phyloP scores from a whole-genome alignment of 35 echinoderm and acorn worm genomes.

The Apostichopus parvimensis region DNA sequence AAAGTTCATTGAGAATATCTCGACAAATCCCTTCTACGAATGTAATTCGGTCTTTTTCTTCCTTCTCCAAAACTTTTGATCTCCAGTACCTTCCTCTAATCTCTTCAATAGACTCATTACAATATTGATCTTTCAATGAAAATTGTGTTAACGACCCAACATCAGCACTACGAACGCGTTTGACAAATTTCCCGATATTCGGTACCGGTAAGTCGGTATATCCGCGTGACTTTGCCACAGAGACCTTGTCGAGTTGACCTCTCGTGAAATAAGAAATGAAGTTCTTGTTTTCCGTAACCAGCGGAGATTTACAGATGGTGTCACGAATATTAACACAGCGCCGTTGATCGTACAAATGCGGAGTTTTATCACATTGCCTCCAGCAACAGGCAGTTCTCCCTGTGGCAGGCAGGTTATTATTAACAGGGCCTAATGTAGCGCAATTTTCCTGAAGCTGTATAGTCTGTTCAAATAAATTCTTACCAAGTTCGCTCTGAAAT shows the following conservation, averaged over 20 bases:
- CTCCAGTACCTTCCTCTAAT: slow-evolving; percentile 28
- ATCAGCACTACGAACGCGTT: slow-evolving; percentile 21
- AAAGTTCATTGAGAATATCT: slow-evolving; percentile 9
- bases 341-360: slow-evolving; percentile 15
- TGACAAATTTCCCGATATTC: slow-evolving; percentile 45
- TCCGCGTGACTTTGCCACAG: slow-evolving; percentile 22
- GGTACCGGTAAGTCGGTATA: slow-evolving; percentile 17
- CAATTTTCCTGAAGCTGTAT: slow-evolving; percentile 22
- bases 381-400: background rate
- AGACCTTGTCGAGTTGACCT: background rate
- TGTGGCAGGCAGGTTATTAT: background rate
- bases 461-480: slow-evolving; percentile 41
- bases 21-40: slow-evolving; percentile 29
- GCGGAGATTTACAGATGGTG: slow-evolving; percentile 30
- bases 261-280: slow-evolving; percentile 28
- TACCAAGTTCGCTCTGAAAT: slow-evolving; percentile 51
- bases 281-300: slow-evolving; percentile 34
- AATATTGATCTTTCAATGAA: slow-evolving; percentile 46
- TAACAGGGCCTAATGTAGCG: too few species aligned
- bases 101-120: slow-evolving; percentile 26
- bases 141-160: background rate
- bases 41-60: slow-evolving; percentile 25
- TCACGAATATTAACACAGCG: slow-evolving; percentile 40
- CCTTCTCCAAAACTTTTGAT: slow-evolving; percentile 8
- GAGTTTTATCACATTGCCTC: slow-evolving; percentile 21